Percentiles rank a stretch among this genome's conserved stretches.
These are phyloP conservation scores for Rhagonycha lutea DNA, from an alignment of 2,888 invertebrate species.

Conservation along the genomic window DNA sequence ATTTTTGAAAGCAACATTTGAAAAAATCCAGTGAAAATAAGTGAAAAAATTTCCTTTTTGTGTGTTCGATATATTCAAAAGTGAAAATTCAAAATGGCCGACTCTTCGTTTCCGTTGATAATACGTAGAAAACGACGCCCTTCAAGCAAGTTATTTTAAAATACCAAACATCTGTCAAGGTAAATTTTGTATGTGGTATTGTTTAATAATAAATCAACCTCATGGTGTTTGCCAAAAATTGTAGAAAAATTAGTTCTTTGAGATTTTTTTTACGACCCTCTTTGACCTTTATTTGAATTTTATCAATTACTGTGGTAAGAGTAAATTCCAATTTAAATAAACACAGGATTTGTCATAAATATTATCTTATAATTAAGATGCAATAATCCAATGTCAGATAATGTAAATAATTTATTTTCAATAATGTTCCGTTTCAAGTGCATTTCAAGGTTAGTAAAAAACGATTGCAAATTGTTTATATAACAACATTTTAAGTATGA, in stretches of 20 bases:
- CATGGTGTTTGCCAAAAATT: constrained; percentile 11
- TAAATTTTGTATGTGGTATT: constrained; percentile 36
- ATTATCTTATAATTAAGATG: not conserved
- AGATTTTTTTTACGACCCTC: not conserved
- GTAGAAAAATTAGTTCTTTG: not conserved
- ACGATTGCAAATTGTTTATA: constrained; percentile 15
- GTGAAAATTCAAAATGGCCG: constrained; percentile 58
- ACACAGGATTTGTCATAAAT: not conserved
- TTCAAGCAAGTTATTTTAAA: constrained; percentile 45
- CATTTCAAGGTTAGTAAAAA: constrained; percentile 48
- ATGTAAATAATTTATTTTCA: constrained; percentile 18
- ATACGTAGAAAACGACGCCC: constrained; percentile 47
- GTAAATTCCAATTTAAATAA: not conserved
- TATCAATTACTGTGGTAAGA: not conserved
- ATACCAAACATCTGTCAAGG: constrained; percentile 39
- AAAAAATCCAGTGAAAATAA: constrained; percentile 4
- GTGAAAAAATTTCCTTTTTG: constrained; percentile 9
- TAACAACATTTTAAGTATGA: constrained; percentile 11
- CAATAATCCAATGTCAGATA: constrained; percentile 11
- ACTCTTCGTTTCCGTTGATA: constrained; percentile 47
- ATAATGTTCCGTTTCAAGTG: constrained; percentile 48
- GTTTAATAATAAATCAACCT: constrained; percentile 1
- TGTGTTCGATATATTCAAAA: constrained; percentile 47
- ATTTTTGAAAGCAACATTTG: not conserved
- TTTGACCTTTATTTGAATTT: not conserved